Conservation (phyloP, 37 sponge, comb jelly and placozoan genomes). For the Bolinopsis microptera region DNA sequence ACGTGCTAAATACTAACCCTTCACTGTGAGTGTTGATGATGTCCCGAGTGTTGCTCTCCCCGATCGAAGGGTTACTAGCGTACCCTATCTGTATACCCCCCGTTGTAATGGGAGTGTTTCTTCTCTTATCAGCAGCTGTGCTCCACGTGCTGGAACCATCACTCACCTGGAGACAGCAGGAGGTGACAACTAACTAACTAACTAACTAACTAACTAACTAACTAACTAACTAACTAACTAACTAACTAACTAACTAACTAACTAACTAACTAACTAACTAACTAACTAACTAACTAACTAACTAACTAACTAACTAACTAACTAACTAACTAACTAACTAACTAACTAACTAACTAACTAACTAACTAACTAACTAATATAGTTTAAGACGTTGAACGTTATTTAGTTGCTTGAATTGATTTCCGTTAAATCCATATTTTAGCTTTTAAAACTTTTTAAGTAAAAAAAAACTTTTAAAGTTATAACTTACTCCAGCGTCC, state of each 20-base stretch:
- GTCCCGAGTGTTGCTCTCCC: not conserved
- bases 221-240: not conserved
- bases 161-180: not conserved
- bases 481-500: not conserved
- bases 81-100: not conserved
- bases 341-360: not conserved
- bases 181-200: not conserved
- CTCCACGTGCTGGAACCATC: not conserved
- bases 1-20: too few relatives aligned
- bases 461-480: too few relatives aligned
- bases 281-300: not conserved
- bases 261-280: not conserved
- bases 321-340: not conserved
- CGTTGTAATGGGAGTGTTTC: slow-evolving; percentile 18
- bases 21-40: not conserved
- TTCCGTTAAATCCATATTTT: too few relatives aligned
- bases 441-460: too few relatives aligned
- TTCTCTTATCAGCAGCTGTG: not conserved
- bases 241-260: not conserved
- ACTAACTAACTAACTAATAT: not conserved
- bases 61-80: not conserved
- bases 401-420: too few relatives aligned
- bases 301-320: not conserved
- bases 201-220: not conserved
- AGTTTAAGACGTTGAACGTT: too few relatives aligned